Evolutionary conservation across 2,797 vertebrate genomes (phyloP).

Genomic region (Enteromius paludinosus): DNA sequence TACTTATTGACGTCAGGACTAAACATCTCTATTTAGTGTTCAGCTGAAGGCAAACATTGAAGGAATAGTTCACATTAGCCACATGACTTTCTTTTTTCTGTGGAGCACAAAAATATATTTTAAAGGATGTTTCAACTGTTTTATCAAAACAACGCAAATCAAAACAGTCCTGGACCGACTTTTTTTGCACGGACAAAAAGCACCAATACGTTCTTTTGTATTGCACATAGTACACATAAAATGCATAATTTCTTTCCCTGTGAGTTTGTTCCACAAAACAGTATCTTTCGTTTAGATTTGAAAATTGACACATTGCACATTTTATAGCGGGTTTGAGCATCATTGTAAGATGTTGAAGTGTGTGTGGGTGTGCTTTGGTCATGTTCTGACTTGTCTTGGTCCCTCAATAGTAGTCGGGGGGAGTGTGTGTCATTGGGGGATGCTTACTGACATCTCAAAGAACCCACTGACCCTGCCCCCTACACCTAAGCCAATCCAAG

Average conservation of each 20-base stretch:
- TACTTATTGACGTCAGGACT: background rate
- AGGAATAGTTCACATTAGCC: background rate
- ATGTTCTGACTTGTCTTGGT: conserved; percentile 47
- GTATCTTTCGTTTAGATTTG: background rate
- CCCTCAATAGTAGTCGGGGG: conserved; percentile 23
- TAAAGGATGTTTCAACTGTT: background rate
- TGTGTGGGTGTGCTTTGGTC: conserved; percentile 31
- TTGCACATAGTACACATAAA: background rate
- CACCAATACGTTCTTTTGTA: too few relatives aligned
- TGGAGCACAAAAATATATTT: background rate
- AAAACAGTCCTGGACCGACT: background rate
- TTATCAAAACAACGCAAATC: background rate
- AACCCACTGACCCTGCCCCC: background rate
- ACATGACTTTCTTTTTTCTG: background rate
- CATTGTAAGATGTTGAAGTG: background rate
- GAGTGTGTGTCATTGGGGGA: conserved; percentile 34
- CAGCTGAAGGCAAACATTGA: background rate
- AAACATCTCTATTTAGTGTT: conserved; percentile 15
- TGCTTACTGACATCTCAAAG: conserved; percentile 33
- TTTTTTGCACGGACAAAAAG: background rate
- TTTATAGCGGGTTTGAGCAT: background rate
- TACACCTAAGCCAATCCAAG: conserved; percentile 1
- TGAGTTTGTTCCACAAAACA: background rate
- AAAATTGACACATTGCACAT: too few relatives aligned
- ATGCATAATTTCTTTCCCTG: too few relatives aligned